phyloP scores from a whole-genome alignment of 2,888 invertebrate species.

The Poecilus cupreus region DNA sequence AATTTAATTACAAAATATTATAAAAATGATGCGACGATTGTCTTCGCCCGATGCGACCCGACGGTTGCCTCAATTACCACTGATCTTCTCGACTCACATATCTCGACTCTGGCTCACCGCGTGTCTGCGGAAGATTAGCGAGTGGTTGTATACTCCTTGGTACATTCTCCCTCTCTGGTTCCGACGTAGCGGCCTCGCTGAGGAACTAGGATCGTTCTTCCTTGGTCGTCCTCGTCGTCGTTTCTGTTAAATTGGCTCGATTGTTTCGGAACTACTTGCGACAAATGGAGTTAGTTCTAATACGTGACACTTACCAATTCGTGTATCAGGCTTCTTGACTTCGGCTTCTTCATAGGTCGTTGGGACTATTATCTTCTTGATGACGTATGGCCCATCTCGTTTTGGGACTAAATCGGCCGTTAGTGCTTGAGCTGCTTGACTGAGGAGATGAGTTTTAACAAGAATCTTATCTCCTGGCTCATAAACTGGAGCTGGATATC shows the following conservation, averaged over 20 bases:
- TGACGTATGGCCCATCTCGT: background rate
- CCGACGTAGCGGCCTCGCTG: slow-evolving; percentile 31
- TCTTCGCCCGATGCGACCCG: too few species aligned
- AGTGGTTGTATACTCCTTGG: background rate
- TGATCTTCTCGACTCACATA: too few species aligned
- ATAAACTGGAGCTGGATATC: too few species aligned
- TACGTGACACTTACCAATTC: background rate
- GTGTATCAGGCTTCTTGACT: too few species aligned
- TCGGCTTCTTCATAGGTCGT: background rate
- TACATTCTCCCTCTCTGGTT: slow-evolving; percentile 9
- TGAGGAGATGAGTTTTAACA: background rate
- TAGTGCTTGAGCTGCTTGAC: background rate
- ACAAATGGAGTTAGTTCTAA: slow-evolving; percentile 10
- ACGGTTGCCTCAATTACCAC: too few species aligned
- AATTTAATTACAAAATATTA: too few species aligned
- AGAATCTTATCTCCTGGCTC: too few species aligned
- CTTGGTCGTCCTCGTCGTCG: slow-evolving; percentile 18
- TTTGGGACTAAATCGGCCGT: background rate
- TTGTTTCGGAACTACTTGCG: background rate
- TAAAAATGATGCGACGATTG: too few species aligned
- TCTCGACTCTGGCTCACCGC: too few species aligned
- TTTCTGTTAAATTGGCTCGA: too few species aligned
- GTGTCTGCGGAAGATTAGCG: too few species aligned
- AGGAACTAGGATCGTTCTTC: background rate
- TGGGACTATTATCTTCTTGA: background rate